A percentile compares a stretch with the other conserved stretches of the same genome.
Evolutionary conservation across 2,888 invertebrate genomes (phyloP).

Genomic region (Trisateles emortualis): DNA sequence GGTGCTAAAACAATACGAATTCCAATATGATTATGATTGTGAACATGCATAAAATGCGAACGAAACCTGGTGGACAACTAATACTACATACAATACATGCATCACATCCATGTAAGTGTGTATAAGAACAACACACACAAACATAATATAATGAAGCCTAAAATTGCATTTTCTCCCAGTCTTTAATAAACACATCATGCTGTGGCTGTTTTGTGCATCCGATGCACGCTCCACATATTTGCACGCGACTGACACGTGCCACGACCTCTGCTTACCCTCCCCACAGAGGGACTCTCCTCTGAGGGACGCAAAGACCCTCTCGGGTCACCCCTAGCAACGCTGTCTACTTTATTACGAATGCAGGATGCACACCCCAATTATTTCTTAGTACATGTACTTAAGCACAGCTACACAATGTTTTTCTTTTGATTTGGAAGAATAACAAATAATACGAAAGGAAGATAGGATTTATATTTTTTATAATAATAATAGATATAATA

Average conservation of each 20-base stretch:
- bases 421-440: background rate
- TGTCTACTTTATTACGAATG: conserved; percentile 57
- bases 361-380: conserved; percentile 49
- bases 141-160: conserved; percentile 32
- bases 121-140: background rate
- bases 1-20: too few species aligned
- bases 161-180: conserved; percentile 44
- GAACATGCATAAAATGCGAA: too few species aligned
- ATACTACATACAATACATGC: background rate
- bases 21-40: too few species aligned
- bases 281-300: conserved; percentile 32
- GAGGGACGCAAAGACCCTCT: conserved; percentile 39
- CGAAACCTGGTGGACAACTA: too few species aligned
- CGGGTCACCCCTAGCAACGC: conserved; percentile 40
- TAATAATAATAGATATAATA: too few species aligned
- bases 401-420: conserved; percentile 1
- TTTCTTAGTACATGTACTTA: conserved; percentile 36
- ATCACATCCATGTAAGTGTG: background rate
- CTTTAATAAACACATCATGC: conserved; percentile 67
- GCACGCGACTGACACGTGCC: conserved; percentile 63
- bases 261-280: conserved; percentile 7
- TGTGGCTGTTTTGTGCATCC: conserved; percentile 49
- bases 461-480: too few species aligned
- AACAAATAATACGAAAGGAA: background rate
- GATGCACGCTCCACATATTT: conserved; percentile 59